A percentile compares a stretch with the other conserved stretches of the same genome.
Evolutionary conservation across 2,113 vertebrate genomes (phyloP).

Genomic region (Suricata suricatta): DNA sequence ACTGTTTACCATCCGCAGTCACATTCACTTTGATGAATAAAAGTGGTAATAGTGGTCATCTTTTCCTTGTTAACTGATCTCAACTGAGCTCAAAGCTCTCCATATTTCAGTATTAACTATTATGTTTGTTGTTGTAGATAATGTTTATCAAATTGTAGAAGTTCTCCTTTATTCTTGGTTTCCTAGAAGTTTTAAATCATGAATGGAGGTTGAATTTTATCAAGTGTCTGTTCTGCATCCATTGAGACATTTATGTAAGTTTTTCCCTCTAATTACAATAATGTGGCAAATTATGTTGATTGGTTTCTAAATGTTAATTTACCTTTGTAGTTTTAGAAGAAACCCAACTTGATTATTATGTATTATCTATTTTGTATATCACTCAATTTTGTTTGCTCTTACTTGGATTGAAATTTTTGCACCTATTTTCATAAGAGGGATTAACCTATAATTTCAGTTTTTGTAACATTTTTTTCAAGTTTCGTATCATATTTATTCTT

Average conservation of each 20-base stretch:
- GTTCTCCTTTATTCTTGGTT: neutral
- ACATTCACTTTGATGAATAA: neutral
- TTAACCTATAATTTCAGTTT: neutral
- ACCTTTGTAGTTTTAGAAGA: neutral
- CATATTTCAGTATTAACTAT: neutral
- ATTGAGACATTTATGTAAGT: neutral
- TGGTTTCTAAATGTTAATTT: neutral
- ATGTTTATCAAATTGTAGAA: neutral
- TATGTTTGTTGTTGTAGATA: neutral
- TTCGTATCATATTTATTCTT: neutral
- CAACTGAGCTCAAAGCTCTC: neutral
- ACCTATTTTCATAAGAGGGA: neutral
- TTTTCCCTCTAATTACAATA: neutral
- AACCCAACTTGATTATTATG: neutral
- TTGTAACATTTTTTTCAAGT: neutral
- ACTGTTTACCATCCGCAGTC: neutral
- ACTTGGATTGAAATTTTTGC: neutral
- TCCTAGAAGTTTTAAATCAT: neutral
- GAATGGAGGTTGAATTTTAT: neutral
- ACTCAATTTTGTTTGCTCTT: neutral
- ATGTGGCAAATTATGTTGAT: neutral
- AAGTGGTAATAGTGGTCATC: neutral
- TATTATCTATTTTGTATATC: neutral
- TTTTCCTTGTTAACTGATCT: neutral
- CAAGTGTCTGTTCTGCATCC: neutral